Evolutionary conservation across 2,888 invertebrate genomes (phyloP).

Genomic region (Idaea straminata): DNA sequence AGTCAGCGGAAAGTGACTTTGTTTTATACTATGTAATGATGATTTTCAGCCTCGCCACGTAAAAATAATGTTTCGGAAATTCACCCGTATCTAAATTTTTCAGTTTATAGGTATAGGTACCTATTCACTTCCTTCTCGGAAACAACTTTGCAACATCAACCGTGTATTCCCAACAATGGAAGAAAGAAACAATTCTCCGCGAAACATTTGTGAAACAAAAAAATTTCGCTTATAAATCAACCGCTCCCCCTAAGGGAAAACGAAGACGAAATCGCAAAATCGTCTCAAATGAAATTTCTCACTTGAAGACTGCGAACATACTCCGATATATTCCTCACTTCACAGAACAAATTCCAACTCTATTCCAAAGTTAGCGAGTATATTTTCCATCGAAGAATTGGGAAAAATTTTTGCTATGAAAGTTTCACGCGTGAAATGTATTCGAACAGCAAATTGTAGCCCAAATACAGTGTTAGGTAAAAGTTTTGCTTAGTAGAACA

Average conservation of each 20-base stretch:
- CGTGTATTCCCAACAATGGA: neutral
- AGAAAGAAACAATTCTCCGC: slow-evolving; percentile 32
- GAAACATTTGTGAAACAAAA: slow-evolving; percentile 29
- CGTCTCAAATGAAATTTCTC: slow-evolving; percentile 77
- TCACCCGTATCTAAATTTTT: too few relatives aligned
- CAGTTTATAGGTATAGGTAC: too few relatives aligned
- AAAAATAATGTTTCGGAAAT: too few relatives aligned
- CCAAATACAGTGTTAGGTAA: slow-evolving; percentile 52
- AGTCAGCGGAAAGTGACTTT: too few relatives aligned
- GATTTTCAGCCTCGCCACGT: too few relatives aligned
- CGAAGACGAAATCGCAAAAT: slow-evolving; percentile 66
- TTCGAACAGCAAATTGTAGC: slow-evolving; percentile 65
- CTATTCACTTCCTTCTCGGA: neutral
- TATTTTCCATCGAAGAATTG: slow-evolving; percentile 14
- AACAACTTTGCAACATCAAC: neutral
- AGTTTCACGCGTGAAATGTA: slow-evolving; percentile 64
- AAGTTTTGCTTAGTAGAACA: slow-evolving; percentile 15
- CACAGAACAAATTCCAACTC: slow-evolving; percentile 25
- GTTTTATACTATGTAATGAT: too few relatives aligned
- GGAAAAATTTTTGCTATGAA: slow-evolving; percentile 36
- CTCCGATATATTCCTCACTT: slow-evolving; percentile 39
- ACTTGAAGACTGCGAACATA: slow-evolving; percentile 60
- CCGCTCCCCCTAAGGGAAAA: slow-evolving; percentile 55
- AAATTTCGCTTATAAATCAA: slow-evolving; percentile 67
- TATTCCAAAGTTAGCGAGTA: slow-evolving; percentile 21